Conservation (phyloP, 2,113 vertebrate genomes). For the Rissa tridactyla region DNA sequence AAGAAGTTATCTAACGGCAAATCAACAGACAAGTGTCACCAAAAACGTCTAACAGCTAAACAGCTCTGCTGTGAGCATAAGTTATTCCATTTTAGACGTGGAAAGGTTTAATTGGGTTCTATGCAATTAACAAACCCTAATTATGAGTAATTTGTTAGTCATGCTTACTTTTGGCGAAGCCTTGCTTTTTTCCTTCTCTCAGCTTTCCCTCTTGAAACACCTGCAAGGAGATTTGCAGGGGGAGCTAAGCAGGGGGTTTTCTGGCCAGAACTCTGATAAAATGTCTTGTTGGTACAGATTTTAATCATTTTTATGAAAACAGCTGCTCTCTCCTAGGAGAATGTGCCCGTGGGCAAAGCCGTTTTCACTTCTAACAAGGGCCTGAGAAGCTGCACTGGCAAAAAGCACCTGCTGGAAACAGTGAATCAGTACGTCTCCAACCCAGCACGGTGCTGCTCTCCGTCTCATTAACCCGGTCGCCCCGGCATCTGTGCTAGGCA, state of each 20-base stretch:
- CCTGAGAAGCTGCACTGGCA: not conserved
- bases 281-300: slow-evolving; percentile 17
- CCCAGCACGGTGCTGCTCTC: not conserved
- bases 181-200: slow-evolving; percentile 35
- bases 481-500: not conserved
- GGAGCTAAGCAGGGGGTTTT: not conserved
- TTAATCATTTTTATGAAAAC: slow-evolving; percentile 31
- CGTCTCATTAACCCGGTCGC: not conserved
- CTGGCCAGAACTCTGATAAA: slow-evolving; percentile 47
- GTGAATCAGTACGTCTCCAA: not conserved
- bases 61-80: slow-evolving; percentile 36
- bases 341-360: not conserved
- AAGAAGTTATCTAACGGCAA: slow-evolving; percentile 55
- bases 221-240: slow-evolving; percentile 12
- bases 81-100: slow-evolving; percentile 56
- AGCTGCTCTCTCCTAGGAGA: slow-evolving; percentile 48
- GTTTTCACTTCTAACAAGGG: slow-evolving; percentile 9
- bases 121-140: slow-evolving; percentile 61
- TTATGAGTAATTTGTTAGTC: slow-evolving; percentile 62
- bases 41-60: slow-evolving; percentile 11
- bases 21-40: slow-evolving; percentile 61
- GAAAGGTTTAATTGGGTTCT: slow-evolving; percentile 60
- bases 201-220: slow-evolving; percentile 44
- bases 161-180: slow-evolving; percentile 41
- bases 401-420: slow-evolving; percentile 31